Evolutionary conservation across 2,113 vertebrate genomes (phyloP), one percentile per base, ranked within the genome.

Genomic region (Corythornis vintsioides): DNA sequence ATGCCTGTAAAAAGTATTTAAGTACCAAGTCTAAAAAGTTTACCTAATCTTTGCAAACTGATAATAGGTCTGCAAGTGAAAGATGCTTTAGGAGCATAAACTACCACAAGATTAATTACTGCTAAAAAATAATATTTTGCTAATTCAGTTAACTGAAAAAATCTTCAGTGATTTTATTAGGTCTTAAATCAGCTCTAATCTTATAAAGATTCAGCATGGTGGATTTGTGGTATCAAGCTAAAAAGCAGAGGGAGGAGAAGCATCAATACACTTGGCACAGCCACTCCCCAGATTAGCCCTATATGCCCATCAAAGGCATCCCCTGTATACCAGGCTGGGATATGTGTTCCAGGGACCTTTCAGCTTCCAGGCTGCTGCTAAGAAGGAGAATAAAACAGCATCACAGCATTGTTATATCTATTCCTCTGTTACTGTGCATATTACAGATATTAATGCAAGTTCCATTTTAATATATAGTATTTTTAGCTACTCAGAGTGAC

Each of bases 401-500:
- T 12, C 16, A 53, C 55, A 64, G 56, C 2, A 6, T 40, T 18
- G 1, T 29, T 52, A 3, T 15, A 65, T 18, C 20, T 71, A 50
- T 63, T 40, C 14, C 26, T 63, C 19, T 25, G 31, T 33, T 86
- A 65, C 24, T 3, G 0, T 50, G 53, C 6, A 6, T 53, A 42
- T 6, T 76, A 79, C 26, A 79, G 64, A 59, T 45, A 90, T 15
- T 78, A 83, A 85, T n/a, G 31, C 7, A 10, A 76, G 50, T 57
- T 43, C 11, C n/a, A 29, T 56, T 88, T 89, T 66, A 95, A 89
- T 88, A 76, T 69, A 10, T n/a, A 18, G 20, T 42, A 59, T 85
- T 86, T 89, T 91, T 77, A 92, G 56, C 52, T 88, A 47, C 38
- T 73, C 17, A 47, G 38, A 85, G 65, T 82, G 42, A 69, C 45